Base-by-base conservation (phyloP, 2,113 vertebrate species). In the Pandion haliaetus region DNA sequence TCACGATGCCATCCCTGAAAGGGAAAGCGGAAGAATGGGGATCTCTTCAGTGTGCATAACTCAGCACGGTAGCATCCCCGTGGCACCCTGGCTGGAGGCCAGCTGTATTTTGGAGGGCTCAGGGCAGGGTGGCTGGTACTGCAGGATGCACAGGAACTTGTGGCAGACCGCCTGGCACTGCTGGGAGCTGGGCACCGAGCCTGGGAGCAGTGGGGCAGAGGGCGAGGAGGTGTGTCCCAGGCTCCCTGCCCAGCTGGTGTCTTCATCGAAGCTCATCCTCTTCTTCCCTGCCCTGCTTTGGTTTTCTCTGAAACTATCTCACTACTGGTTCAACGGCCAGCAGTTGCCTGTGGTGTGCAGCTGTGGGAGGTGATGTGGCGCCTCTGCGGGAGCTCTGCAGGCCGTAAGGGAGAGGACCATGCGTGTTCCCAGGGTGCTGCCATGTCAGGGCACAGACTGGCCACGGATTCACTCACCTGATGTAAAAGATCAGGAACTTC, bases 401-500 rank as follows among this genome's bases (percentile, higher is more conserved):
- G 62, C 31, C 2, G 2, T 3, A 13, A 10, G 26, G 61, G 40
- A 73, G 18, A 57, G 72, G 36, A 15, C 24, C 2, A 1, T 62
- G 86, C 34, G 57, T 34, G 11, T n/a, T 54, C 29, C 63, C 50
- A 15, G 59, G 15, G 36, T 1, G 1, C 49, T 58, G 32, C 49
- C 1, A 0, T 18, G 26, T 24, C 58, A 14, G n/a, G 47, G 16
- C 52, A 14, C 8, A 12, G 45, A 9, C 45, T 20, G 28, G 34
- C 31, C 24, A 2, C 1, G 2, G 9, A 11, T 38, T 45, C 20
- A n/a, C 98, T 98, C 95, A 99, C 99, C 98, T 99, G 58, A 99
- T 98, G 93, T 99, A 99, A 95, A 99, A 99, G 9, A 98, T 98
- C 36, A 99, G 97, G 95, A 99, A 99, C 84, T 98, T 98, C 90